Conservation (phyloP, 64 coral and sea anemone genomes). For the Montipora capricornis region DNA sequence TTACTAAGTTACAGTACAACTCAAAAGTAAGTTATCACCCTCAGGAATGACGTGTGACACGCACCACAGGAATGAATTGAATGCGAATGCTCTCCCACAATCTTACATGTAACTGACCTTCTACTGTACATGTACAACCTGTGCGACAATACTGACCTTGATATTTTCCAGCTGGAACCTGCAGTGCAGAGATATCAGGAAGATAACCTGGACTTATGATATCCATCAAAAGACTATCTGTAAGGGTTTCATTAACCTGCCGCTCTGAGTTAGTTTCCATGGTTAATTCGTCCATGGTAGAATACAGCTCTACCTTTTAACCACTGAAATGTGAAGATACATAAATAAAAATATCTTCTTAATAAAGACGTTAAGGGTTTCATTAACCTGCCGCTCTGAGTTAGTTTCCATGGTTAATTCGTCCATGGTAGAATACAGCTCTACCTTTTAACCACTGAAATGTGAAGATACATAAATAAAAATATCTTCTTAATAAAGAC, state of each 20-base stretch:
- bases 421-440: too few species aligned
- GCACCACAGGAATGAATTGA: too few species aligned
- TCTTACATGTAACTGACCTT: too few species aligned
- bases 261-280: constrained; percentile 77
- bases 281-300: background rate
- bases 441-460: background rate
- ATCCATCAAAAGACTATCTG: constrained; percentile 77
- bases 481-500: too few species aligned
- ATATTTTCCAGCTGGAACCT: constrained; percentile 40
- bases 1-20: too few species aligned
- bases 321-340: background rate
- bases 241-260: constrained; percentile 65
- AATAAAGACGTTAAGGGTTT: constrained; percentile 4
- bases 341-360: too few species aligned
- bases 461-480: too few species aligned
- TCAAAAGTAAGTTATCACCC: too few species aligned
- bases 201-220: constrained; percentile 82
- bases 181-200: constrained; percentile 79
- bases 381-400: constrained; percentile 72
- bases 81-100: too few species aligned
- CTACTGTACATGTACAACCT: too few species aligned
- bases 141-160: background rate
- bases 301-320: background rate
- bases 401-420: constrained; percentile 45
- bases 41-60: too few species aligned